phyloP scores from a whole-genome alignment of 2,113 vertebrate genomes.

The Vireo altiloquus region DNA sequence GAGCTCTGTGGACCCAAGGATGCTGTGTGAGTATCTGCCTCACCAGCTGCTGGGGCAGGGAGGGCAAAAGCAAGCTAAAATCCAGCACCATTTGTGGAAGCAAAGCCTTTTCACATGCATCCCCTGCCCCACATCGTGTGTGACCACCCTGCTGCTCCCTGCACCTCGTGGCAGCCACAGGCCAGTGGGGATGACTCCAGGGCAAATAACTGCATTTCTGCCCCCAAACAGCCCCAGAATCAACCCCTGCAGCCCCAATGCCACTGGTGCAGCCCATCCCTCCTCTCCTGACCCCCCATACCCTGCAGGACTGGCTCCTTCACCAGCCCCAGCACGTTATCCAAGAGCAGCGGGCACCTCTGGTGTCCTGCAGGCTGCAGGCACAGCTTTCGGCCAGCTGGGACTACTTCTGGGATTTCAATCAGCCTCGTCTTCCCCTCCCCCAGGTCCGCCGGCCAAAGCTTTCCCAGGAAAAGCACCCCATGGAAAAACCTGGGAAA shows the following conservation, averaged over 20 bases:
- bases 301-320: background rate
- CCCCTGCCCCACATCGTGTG: background rate
- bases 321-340: background rate
- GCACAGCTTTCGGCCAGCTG: slow-evolving; percentile 18
- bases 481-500: background rate
- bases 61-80: background rate
- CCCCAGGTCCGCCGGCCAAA: background rate
- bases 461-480: background rate
- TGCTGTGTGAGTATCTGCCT: background rate
- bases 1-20: background rate
- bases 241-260: accelerated
- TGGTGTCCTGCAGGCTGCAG: background rate
- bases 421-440: background rate
- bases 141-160: background rate
- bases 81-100: background rate
- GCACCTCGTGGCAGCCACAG: background rate
- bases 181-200: accelerated
- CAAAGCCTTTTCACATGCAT: background rate
- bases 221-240: background rate
- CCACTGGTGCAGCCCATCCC: background rate
- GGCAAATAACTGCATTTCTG: background rate
- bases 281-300: background rate
- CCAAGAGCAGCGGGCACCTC: background rate
- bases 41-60: accelerated
- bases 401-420: background rate